phyloP scores from a whole-genome alignment of 1,140 invertebrate species.

The Chionoecetes opilio region DNA sequence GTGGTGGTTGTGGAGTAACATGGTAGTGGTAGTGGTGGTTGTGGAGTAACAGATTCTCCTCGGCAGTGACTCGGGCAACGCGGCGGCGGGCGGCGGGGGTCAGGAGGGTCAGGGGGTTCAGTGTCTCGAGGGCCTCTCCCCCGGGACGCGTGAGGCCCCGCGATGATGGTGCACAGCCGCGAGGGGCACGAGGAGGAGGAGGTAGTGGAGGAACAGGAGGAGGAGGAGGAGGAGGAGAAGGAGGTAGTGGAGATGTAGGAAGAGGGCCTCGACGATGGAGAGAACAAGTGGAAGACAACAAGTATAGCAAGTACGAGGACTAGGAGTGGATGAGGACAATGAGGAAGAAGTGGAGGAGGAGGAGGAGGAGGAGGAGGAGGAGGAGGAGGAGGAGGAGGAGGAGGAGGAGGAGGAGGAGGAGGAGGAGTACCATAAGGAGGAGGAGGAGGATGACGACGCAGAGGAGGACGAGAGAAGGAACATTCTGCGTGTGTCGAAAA shows the following conservation, averaged over 20 bases:
- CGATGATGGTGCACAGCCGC: too few relatives aligned
- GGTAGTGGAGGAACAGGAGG: not conserved
- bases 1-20: not conserved
- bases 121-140: too few relatives aligned
- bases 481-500: too few relatives aligned
- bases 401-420: not conserved
- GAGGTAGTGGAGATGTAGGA: not conserved
- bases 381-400: not conserved
- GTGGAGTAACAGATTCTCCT: too few relatives aligned
- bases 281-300: not conserved
- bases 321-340: not conserved
- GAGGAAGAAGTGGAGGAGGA: not conserved
- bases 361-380: not conserved
- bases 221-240: not conserved
- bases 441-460: not conserved
- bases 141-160: too few relatives aligned
- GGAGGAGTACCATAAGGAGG: not conserved
- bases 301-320: too few relatives aligned
- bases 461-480: too few relatives aligned
- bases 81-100: too few relatives aligned
- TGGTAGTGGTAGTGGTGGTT: too few relatives aligned
- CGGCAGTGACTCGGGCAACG: too few relatives aligned
- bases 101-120: too few relatives aligned
- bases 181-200: not conserved
- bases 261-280: not conserved